Percentiles rank a stretch among this genome's conserved stretches.
These are phyloP conservation scores for Apodemus sylvaticus DNA, from an alignment of 2,113 vertebrate species.

Conservation along the genomic window DNA sequence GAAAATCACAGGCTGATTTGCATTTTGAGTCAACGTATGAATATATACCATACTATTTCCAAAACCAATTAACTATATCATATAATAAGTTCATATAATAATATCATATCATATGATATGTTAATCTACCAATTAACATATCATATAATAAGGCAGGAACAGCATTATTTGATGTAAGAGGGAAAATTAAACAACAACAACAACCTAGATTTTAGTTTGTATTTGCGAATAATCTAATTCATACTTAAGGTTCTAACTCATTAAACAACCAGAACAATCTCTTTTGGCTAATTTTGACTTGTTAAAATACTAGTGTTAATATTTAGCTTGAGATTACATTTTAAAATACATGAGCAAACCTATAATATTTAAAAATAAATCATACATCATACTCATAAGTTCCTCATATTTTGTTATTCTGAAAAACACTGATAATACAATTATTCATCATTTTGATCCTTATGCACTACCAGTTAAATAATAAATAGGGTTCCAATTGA, in stretches of 20 bases:
- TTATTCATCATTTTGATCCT: slow-evolving; percentile 84
- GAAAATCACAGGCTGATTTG: slow-evolving; percentile 84
- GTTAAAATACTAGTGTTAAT: background rate
- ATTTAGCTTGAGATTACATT: background rate
- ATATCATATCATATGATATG: too few species aligned
- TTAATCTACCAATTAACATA: slow-evolving; percentile 77
- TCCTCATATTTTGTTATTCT: slow-evolving; percentile 49
- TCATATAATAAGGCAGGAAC: slow-evolving; percentile 71
- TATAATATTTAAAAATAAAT: slow-evolving; percentile 20
- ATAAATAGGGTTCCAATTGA: slow-evolving; percentile 98
- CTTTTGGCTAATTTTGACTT: slow-evolving; percentile 45
- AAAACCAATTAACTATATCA: slow-evolving; percentile 77
- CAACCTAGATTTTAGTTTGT: slow-evolving; percentile 64
- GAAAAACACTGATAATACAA: slow-evolving; percentile 79
- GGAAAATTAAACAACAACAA: slow-evolving; percentile 46
- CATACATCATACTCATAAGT: slow-evolving; percentile 26
- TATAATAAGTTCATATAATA: too few species aligned
- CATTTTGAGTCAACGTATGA: slow-evolving; percentile 80
- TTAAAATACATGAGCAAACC: slow-evolving; percentile 9
- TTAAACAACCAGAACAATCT: background rate
- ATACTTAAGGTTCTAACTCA: slow-evolving; percentile 51
- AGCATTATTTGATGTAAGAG: slow-evolving; percentile 62
- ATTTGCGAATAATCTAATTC: slow-evolving; percentile 57
- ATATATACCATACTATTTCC: slow-evolving; percentile 55
- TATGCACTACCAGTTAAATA: slow-evolving; percentile 89